Evolutionary conservation across 2,113 vertebrate species (phyloP), one percentile per base, ranked within the genome.

Genomic region (Cettia cetti): DNA sequence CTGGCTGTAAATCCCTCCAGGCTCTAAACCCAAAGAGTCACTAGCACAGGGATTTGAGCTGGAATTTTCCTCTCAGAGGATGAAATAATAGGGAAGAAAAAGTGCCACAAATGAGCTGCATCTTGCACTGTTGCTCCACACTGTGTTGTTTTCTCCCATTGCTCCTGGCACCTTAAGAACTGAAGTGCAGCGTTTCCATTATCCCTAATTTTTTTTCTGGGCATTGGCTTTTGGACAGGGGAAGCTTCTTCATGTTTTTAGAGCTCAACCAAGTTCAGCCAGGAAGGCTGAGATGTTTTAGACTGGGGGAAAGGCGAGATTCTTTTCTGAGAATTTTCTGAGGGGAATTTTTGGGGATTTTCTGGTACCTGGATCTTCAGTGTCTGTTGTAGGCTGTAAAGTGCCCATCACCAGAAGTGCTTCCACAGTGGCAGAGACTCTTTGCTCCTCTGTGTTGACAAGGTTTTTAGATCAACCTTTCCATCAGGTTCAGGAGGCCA

Each of bases 331-430:
- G 47, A 49, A 49, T 49, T 49, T 49, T 49, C 47, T 49, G 47
- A 49, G 47, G 47, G 47, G 24, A 24, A 49, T 49, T 49, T 9
- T 9, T 7, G 31, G 44, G 47, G n/a, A 30, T 72, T 81, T 1
- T 0, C 13, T 78, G 15, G 10, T 19, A 5, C 8, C 10, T 2
- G 1, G 28, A 16, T 52, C 18, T 40, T 13, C n/a, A 42, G 1
- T 7, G 80, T 23, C 13, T 84, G 31, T 7, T 59, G 24, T 5
- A 44, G 35, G 15, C 30, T 71, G 26, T 9, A 3, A 85, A 72
- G 24, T 18, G 27, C 20, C 31, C 17, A 3, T 19, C 21, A 1
- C n/a, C 50, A 39, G 7, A 71, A 13, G 7, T 15, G 6, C 4
- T 85, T 35, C 63, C 57, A 42, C 0, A 35, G 21, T 8, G 27